A percentile compares a stretch with the other conserved stretches of the same genome.
Evolutionary conservation across 2,888 invertebrate genomes (phyloP).

Genomic region (Eilema sororculum): DNA sequence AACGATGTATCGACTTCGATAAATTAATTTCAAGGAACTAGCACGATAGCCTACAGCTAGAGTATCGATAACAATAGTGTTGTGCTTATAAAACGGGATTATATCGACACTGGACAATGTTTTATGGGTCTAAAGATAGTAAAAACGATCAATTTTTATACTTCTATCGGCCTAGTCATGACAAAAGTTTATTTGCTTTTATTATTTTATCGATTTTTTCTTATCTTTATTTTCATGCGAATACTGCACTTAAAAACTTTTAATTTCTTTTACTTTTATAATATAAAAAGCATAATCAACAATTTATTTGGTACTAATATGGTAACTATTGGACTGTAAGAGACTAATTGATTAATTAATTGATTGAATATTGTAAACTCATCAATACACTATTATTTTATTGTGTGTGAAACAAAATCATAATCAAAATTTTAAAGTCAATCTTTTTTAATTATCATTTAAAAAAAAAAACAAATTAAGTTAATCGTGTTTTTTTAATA

Average conservation of each 20-base stretch:
- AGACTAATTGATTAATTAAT: neutral
- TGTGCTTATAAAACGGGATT: constrained; percentile 29
- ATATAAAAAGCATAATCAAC: neutral
- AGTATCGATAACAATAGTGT: constrained; percentile 28
- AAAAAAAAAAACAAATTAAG: too few relatives aligned
- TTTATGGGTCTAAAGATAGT: constrained; percentile 40
- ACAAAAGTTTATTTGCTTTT: constrained; percentile 3
- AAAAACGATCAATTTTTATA: neutral
- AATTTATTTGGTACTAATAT: neutral
- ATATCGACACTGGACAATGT: constrained; percentile 31
- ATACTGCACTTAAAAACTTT: neutral
- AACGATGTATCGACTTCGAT: constrained; percentile 40
- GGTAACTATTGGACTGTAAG: neutral
- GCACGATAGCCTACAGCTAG: constrained; percentile 42
- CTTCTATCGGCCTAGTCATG: constrained; percentile 18
- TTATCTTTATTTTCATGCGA: neutral
- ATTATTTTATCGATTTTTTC: constrained; percentile 7
- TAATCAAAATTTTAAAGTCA: neutral
- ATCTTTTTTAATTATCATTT: neutral
- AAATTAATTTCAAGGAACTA: constrained; percentile 32
- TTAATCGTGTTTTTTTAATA: too few relatives aligned
- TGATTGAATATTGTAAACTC: too few relatives aligned
- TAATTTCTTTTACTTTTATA: neutral
- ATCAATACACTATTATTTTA: neutral
- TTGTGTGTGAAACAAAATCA: neutral